Evolutionary conservation across 1,140 invertebrate genomes (phyloP), one percentile per base, ranked within the genome.

Genomic region (Temnothorax longispinosus): DNA sequence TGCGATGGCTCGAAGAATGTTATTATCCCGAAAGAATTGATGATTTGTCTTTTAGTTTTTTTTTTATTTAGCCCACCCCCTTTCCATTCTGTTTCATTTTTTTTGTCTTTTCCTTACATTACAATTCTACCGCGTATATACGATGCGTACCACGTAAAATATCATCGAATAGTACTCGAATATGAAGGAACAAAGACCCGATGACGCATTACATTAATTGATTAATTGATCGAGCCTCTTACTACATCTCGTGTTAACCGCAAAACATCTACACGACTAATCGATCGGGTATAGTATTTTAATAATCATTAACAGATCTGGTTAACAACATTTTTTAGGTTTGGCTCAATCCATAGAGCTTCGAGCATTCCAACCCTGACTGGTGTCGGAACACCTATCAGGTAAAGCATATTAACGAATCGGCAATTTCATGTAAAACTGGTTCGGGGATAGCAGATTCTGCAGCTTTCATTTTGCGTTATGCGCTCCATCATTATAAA

Each of bases 281-380:
- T 54, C 18, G 27, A 69, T 65, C 71, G 64, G 80, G 58, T 69
- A 88, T 82, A 87, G 87, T 88, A 62, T 76, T 80, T 91, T 77
- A 82, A 85, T 81, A 89, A 92, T 85, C 58, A 86, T 54, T 93
- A 90, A 93, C 89, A 86, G 75, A 87, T 84, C 69, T 87, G 81
- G 84, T 91, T 92, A 88, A 91, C 86, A 93, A 94, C 90, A 89
- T 91, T 91, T 94, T 95, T 93, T 95, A 96, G 95, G 94, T 93
- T 94, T 91, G 94, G 95, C 92, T 96, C 96, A 95, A 98, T 98
- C 96, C 97, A 97, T 96, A 96, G 98, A 97, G 97, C 98, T 92
- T 98, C 97, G 94, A 98, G 98, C 96, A 98, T 98, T 96, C 97
- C 98, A 95, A 97, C 97, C 94, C 96, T 98, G 96, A 96, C 97